phyloP scores from a whole-genome alignment of 92 coral and sea anemone species.

The Palythoa caribaeorum region DNA sequence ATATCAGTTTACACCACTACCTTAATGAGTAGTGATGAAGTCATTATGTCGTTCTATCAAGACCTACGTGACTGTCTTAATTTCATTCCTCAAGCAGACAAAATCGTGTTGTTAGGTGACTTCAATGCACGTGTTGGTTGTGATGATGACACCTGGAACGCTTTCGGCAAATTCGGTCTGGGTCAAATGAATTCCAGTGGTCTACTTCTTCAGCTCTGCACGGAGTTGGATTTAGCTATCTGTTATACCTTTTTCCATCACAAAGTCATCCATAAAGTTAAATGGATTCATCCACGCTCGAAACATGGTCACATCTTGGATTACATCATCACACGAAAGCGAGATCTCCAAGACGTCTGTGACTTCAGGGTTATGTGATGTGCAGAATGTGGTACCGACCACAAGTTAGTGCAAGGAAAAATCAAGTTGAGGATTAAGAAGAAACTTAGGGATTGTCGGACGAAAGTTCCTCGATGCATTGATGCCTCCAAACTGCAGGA shows the following conservation, averaged over 20 bases:
- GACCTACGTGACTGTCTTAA: no score
- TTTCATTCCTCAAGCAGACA: no score
- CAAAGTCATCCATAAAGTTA: constrained; percentile 17
- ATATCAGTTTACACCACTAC: no score
- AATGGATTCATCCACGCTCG: constrained; percentile 49
- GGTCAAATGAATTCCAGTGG: constrained; percentile 30
- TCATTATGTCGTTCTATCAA: no score
- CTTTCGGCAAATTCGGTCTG: constrained; percentile 22
- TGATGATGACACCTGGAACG: constrained; percentile 3
- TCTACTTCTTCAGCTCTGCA: constrained; percentile 28
- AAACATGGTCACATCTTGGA: constrained; percentile 39
- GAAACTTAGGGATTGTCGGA: neutral
- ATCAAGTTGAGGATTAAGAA: neutral
- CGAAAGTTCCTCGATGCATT: constrained; percentile 14
- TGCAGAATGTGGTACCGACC: constrained; percentile 44
- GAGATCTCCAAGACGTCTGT: constrained; percentile 15
- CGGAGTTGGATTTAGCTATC: constrained; percentile 18
- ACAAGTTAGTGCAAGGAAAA: constrained; percentile 28
- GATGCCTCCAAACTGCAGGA: constrained; percentile 19
- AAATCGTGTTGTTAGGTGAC: neutral
- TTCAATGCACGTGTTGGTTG: constrained; percentile 44
- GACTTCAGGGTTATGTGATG: constrained; percentile 5
- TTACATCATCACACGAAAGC: constrained; percentile 22
- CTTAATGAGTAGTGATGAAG: no score
- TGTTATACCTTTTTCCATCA: constrained; percentile 20